These are phyloP conservation scores for Dicyrtomina minuta DNA, from an alignment of 2,888 invertebrate genomes.

Conservation along the genomic window DNA sequence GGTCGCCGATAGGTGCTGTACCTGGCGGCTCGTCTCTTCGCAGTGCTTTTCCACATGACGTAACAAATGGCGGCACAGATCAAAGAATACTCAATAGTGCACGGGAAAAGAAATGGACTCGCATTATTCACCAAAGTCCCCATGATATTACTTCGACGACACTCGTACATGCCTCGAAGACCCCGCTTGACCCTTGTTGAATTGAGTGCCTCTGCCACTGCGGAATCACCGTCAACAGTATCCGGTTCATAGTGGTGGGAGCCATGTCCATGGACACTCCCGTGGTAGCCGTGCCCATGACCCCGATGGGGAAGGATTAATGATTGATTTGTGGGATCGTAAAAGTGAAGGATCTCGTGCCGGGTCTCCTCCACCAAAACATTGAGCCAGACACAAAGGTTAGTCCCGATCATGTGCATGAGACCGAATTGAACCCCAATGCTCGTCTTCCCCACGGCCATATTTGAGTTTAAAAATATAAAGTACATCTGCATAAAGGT, in stretches of 20 bases:
- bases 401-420: constrained; percentile 99
- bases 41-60: constrained; percentile 82
- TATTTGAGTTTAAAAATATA: constrained; percentile 78
- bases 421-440: constrained; percentile 85
- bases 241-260: constrained; percentile 37
- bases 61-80: constrained; percentile 86
- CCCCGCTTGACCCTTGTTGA: constrained; percentile 45
- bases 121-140: constrained; percentile 64
- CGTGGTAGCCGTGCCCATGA: too few relatives aligned
- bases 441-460: constrained; percentile 47
- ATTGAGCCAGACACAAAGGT: constrained; percentile 94
- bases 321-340: constrained; percentile 73
- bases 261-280: not conserved
- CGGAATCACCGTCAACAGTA: not conserved
- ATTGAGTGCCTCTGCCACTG: not conserved
- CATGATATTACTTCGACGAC: constrained; percentile 48
- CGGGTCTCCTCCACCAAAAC: constrained; percentile 93
- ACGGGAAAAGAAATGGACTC: constrained; percentile 83
- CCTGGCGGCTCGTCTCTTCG: constrained; percentile 26
- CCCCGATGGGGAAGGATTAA: too few relatives aligned
- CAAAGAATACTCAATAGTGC: constrained; percentile 86
- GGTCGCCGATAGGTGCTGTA: too few relatives aligned
- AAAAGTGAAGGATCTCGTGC: constrained; percentile 88
- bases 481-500: constrained; percentile 97
- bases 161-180: constrained; percentile 55